phyloP scores from a whole-genome alignment of 2,888 invertebrate species.

The Zygogramma bicolorata region DNA sequence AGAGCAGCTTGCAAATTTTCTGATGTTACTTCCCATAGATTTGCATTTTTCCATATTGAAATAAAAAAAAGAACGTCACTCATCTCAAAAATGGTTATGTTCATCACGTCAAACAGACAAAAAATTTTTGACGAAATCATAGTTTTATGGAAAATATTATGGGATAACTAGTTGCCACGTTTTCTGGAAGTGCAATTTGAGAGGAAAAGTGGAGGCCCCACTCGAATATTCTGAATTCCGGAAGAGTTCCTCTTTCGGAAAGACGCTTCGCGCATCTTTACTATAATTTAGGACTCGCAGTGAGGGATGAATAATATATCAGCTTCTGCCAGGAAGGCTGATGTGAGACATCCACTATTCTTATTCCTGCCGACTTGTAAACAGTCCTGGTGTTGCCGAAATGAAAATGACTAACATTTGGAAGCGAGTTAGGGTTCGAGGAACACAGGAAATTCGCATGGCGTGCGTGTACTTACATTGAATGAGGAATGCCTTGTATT shows the following conservation, averaged over 20 bases:
- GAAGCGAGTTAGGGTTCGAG: constrained; percentile 22
- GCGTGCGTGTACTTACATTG: too few relatives aligned
- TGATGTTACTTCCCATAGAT: too few relatives aligned
- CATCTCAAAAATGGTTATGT: too few relatives aligned
- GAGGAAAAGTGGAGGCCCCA: neutral
- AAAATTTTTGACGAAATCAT: too few relatives aligned
- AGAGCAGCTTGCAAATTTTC: too few relatives aligned
- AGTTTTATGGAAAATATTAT: too few relatives aligned
- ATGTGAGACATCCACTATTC: constrained; percentile 44
- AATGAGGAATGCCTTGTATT: too few relatives aligned
- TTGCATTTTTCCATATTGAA: too few relatives aligned
- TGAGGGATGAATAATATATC: constrained; percentile 52
- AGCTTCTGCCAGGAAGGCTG: constrained; percentile 37
- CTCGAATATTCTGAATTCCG: constrained; percentile 49
- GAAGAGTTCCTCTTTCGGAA: constrained; percentile 41
- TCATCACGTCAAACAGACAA: too few relatives aligned
- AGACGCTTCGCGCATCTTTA: constrained; percentile 51
- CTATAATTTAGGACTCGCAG: constrained; percentile 48
- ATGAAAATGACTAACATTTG: constrained; percentile 15
- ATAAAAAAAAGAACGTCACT: too few relatives aligned
- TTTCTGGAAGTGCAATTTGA: neutral
- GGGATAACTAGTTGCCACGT: too few relatives aligned
- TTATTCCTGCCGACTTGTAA: constrained; percentile 39
- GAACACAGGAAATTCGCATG: neutral
- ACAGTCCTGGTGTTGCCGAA: constrained; percentile 38